Evolutionary conservation across 2,113 vertebrate genomes (phyloP).

Genomic region (Platysternon megacephalum): DNA sequence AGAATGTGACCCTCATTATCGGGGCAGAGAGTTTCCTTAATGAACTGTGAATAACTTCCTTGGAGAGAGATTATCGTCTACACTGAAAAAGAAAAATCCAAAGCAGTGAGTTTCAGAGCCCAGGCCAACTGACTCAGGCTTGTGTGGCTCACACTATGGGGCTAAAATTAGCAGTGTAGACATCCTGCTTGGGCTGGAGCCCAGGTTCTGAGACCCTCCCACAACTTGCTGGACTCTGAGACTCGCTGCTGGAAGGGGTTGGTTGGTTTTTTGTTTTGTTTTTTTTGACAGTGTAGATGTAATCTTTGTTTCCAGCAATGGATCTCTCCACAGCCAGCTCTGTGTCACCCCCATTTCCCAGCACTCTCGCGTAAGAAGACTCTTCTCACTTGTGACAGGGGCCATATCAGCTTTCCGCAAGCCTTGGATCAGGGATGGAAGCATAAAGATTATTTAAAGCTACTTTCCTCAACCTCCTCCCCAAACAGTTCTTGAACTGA

Average conservation of each 20-base stretch:
- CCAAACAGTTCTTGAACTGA: background rate
- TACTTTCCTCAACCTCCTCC: background rate
- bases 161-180: background rate
- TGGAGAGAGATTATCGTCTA: background rate
- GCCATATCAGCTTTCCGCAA: background rate
- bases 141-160: background rate
- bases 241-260: background rate
- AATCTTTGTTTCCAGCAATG: accelerated
- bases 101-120: background rate
- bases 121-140: background rate
- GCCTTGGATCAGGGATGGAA: background rate
- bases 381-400: background rate
- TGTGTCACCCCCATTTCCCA: background rate
- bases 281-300: background rate
- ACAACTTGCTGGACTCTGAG: background rate
- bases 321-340: background rate
- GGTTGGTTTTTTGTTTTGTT: too few relatives aligned
- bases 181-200: background rate
- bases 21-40: background rate
- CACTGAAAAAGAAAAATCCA: background rate
- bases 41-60: background rate
- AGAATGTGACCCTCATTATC: background rate
- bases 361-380: background rate
- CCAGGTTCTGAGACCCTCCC: background rate
- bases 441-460: background rate